Evolutionary conservation across 2,888 invertebrate species (phyloP).

Genomic region (Invenusta paracnida): DNA sequence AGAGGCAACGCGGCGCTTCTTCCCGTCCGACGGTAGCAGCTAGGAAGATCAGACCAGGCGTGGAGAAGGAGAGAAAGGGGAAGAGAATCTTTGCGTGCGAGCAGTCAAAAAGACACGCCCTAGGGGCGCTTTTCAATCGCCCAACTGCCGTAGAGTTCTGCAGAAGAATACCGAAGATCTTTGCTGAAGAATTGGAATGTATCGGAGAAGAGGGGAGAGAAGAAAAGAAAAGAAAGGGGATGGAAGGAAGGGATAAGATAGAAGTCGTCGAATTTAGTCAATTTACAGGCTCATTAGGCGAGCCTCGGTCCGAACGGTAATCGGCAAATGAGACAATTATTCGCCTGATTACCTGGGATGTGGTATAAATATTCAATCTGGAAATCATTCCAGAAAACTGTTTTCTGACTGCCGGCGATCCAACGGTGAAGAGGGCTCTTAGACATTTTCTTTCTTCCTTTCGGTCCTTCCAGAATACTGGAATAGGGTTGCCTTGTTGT

Average conservation of each 20-base stretch:
- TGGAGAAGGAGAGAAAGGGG: too few species aligned
- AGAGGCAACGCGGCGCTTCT: too few species aligned
- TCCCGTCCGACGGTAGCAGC: too few species aligned
- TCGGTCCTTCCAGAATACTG: not conserved
- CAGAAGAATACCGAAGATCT: not conserved
- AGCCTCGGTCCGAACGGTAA: not conserved
- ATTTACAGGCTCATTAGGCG: not conserved
- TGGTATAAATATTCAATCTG: not conserved
- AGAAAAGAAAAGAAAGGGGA: too few species aligned
- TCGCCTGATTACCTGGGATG: not conserved
- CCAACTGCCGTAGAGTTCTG: not conserved
- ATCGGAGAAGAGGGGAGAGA: too few species aligned
- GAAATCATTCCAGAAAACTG: not conserved
- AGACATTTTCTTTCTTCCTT: not conserved
- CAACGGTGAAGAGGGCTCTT: not conserved
- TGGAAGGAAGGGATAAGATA: not conserved
- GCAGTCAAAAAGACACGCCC: not conserved
- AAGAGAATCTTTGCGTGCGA: too few species aligned
- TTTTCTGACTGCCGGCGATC: not conserved
- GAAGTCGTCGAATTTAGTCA: not conserved
- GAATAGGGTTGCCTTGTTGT: too few species aligned
- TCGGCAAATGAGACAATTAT: not conserved
- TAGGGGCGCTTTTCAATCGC: not conserved
- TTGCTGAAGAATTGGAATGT: not conserved
- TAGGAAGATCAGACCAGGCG: too few species aligned